A percentile compares a stretch with the other conserved stretches of the same genome.
These are phyloP conservation scores for Phataginus tetradactyla DNA, from an alignment of 2,797 vertebrate species.

Conservation along the genomic window DNA sequence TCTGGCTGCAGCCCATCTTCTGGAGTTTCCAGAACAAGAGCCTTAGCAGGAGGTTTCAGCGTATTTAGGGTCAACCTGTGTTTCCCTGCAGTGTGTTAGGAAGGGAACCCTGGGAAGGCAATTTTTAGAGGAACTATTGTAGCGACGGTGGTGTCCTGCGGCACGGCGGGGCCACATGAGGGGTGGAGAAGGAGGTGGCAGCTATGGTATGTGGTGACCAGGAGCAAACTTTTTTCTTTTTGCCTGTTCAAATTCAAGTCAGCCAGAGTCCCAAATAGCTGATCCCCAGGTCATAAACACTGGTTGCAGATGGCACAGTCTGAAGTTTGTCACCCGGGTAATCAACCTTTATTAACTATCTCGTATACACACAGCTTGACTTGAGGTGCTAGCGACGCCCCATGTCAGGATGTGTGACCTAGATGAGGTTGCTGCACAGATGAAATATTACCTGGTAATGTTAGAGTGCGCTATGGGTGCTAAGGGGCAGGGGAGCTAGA, in stretches of 20 bases:
- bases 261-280: neutral
- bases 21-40: neutral
- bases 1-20: neutral
- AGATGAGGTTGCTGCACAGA: neutral
- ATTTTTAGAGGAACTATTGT: neutral
- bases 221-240: neutral
- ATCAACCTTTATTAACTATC: neutral
- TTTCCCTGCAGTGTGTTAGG: slow-evolving; percentile 9
- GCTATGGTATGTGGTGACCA: neutral
- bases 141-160: neutral
- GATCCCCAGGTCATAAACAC: neutral
- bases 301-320: neutral
- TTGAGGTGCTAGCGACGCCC: neutral
- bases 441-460: neutral
- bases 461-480: accelerated
- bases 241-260: slow-evolving; percentile 11
- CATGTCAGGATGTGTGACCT: neutral
- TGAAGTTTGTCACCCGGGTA: neutral
- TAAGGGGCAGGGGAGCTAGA: accelerated
- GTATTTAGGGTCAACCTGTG: neutral
- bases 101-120: neutral
- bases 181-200: neutral
- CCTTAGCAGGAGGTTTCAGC: neutral
- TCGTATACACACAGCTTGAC: neutral
- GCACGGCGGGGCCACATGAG: neutral